Evolutionary conservation across 2,888 invertebrate species (phyloP), one percentile per base, ranked within the genome.

Genomic region (Auanema freiburgensis): DNA sequence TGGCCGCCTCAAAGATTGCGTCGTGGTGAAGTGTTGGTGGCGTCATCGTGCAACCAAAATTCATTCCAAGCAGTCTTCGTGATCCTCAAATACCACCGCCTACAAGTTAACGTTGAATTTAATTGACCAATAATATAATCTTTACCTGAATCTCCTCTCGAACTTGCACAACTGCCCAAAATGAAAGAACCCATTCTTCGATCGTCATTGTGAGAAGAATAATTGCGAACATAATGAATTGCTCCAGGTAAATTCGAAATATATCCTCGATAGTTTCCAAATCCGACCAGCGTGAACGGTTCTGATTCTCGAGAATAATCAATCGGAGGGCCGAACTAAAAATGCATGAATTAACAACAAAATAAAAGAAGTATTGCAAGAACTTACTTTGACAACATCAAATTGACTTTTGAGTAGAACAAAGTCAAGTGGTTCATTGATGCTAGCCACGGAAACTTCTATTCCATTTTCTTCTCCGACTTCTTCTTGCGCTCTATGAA

Each of bases 101-200:
- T 70, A 67, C 66, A 70, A 66, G 50, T 71, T 65, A 43, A 64
- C 14, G 2, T 66, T 65, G 54, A 66, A 56, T 66, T 71, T 51
- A 62, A 66, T 67, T 67, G 59, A 72, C 42, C 57, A 52, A 71
- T 65, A 72, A 56, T 41, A 62, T 65, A 61, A 67, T 62, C 55
- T 58, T 70, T 71, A 70, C 70, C 70, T 62, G 69, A 70, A 65
- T 66, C 70, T 46, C 69, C 69, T 44, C 61, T 43, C 25, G 58
- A 56, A 72, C 62, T 69, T 59, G 1, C 23, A 51, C 69, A 2
- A 25, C 55, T 70, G 1, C 70, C 70, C 58, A 70, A 54, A 67
- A 70, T 67, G 52, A 72, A 70, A 16, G 70, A 69, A 14, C 69
- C 69, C 65, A 67, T 40, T 51, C 24, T 1, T 55, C 49, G 46